phyloP scores from a whole-genome alignment of 2,113 vertebrate genomes.

The Scartelaos histophorus region DNA sequence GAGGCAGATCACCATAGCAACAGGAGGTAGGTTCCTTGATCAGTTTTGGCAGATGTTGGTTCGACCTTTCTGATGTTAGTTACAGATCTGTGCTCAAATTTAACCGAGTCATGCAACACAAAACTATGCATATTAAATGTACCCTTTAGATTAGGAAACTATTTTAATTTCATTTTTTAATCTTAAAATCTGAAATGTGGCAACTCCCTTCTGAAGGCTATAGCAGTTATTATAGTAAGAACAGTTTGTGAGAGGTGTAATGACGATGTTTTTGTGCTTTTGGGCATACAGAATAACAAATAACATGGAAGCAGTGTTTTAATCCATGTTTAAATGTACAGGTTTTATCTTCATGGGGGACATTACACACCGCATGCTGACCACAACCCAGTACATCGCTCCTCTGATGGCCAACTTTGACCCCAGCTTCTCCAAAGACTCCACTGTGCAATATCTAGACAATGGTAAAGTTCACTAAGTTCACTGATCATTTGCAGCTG shows the following conservation, averaged over 20 bases:
- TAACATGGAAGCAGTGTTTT: no score
- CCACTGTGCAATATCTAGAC: conserved; percentile 86
- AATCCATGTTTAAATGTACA: conserved; percentile 37
- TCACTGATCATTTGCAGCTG: no score
- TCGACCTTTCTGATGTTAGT: conserved; percentile 34
- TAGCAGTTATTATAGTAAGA: background rate
- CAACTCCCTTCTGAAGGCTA: no score
- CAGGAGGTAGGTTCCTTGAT: conserved; percentile 78
- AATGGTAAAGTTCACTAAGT: conserved; percentile 78
- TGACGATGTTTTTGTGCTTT: no score
- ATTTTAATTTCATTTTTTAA: background rate
- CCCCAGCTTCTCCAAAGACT: conserved; percentile 85
- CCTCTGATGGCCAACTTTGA: conserved; percentile 97
- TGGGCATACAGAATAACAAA: no score
- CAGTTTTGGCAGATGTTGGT: conserved; percentile 45
- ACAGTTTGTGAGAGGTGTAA: background rate
- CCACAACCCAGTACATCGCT: conserved; percentile 87
- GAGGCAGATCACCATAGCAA: conserved; percentile 90
- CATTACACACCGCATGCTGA: conserved; percentile 87
- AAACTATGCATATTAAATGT: background rate
- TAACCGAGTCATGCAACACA: background rate
- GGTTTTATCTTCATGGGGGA: conserved; percentile 91
- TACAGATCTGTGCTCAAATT: background rate
- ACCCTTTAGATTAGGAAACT: no score
- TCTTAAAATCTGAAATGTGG: no score